These are phyloP conservation scores for Diloba caeruleocephala DNA, from an alignment of 2,888 invertebrate genomes.

Conservation along the genomic window DNA sequence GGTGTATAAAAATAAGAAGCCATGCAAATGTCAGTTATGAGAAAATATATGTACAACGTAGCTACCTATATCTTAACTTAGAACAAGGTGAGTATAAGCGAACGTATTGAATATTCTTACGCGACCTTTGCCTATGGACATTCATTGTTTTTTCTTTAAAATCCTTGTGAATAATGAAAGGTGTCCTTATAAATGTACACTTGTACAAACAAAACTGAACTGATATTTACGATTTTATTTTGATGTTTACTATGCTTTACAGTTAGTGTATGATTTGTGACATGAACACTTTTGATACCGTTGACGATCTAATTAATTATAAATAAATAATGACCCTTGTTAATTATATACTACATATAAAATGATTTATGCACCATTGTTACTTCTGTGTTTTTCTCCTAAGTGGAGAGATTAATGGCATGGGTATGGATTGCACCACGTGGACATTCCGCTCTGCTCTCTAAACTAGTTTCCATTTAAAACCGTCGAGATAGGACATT, in stretches of 20 bases:
- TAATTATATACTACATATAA: too few species aligned
- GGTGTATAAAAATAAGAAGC: slow-evolving; percentile 9
- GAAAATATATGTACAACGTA: slow-evolving; percentile 29
- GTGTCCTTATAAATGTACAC: slow-evolving; percentile 78
- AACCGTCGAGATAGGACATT: slow-evolving; percentile 11
- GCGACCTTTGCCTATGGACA: slow-evolving; percentile 78
- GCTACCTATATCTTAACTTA: slow-evolving; percentile 60
- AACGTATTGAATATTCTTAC: slow-evolving; percentile 74
- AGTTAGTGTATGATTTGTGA: slow-evolving; percentile 17
- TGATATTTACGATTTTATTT: too few species aligned
- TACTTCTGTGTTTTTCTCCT: slow-evolving; percentile 20
- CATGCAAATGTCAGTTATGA: slow-evolving; percentile 40
- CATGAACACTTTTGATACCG: slow-evolving; percentile 4
- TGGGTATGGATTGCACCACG: slow-evolving; percentile 29
- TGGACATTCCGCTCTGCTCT: slow-evolving; percentile 20
- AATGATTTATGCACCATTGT: slow-evolving; percentile 6
- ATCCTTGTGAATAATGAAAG: slow-evolving; percentile 83
- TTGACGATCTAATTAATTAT: not conserved
- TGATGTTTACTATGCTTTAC: slow-evolving; percentile 45
- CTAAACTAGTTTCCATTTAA: slow-evolving; percentile 33
- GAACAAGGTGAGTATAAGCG: slow-evolving; percentile 76
- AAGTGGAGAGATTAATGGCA: slow-evolving; percentile 25
- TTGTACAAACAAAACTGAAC: slow-evolving; percentile 76
- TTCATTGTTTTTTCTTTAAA: slow-evolving; percentile 78
- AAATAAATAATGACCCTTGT: too few species aligned